Percentiles rank a stretch among this genome's conserved stretches.
phyloP scores from a whole-genome alignment of 1,140 invertebrate genomes.

The Fopius arisanus region DNA sequence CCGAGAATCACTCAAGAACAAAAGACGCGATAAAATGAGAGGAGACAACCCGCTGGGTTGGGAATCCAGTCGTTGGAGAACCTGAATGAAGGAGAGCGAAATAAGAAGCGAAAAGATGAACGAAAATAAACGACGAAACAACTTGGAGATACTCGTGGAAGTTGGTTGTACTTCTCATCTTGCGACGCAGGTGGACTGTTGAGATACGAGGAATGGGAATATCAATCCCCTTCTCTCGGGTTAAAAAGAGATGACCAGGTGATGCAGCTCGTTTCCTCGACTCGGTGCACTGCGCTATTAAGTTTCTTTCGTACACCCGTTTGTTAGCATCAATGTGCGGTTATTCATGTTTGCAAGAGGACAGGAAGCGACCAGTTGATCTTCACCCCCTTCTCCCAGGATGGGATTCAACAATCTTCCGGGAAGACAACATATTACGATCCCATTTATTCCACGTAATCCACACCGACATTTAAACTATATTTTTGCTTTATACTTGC shows the following conservation, averaged over 20 bases:
- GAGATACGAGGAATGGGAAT: slow-evolving; percentile 16
- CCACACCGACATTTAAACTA: neutral
- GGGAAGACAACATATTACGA: neutral
- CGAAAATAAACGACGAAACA: neutral
- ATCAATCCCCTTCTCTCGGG: slow-evolving; percentile 5
- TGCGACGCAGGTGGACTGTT: slow-evolving; percentile 15
- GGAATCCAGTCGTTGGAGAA: slow-evolving; percentile 17
- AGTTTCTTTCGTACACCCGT: neutral
- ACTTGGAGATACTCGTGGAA: neutral
- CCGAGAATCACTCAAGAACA: neutral
- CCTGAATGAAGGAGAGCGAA: slow-evolving; percentile 10
- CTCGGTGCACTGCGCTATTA: neutral
- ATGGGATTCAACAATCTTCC: neutral
- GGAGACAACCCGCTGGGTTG: neutral
- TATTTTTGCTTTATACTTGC: neutral
- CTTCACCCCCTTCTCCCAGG: neutral
- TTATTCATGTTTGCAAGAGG: neutral
- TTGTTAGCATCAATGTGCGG: neutral
- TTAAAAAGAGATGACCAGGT: neutral
- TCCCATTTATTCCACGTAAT: slow-evolving; percentile 6
- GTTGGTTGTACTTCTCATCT: neutral
- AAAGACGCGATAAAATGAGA: neutral
- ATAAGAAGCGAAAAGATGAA: slow-evolving; percentile 1
- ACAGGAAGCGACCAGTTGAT: neutral
- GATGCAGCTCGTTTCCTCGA: neutral